These are phyloP conservation scores for Esox niger DNA, from an alignment of 2,113 vertebrate species.

Conservation along the genomic window DNA sequence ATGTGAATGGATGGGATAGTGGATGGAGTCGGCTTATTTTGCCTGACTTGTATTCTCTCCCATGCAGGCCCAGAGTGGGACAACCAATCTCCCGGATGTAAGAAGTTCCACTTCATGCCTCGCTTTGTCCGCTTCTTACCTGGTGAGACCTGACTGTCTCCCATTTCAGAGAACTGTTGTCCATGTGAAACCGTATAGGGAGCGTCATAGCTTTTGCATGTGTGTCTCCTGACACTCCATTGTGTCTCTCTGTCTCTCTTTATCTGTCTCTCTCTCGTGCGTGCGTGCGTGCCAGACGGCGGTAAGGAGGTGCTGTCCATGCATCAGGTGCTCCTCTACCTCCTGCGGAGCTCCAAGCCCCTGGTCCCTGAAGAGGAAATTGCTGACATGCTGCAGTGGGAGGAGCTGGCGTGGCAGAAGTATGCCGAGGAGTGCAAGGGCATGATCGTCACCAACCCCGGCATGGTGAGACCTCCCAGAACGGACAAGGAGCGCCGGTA, in stretches of 20 bases:
- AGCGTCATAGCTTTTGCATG: constrained; percentile 52
- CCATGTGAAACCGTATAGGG: constrained; percentile 32
- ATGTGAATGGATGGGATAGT: too few species aligned
- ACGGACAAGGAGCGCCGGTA: too few species aligned
- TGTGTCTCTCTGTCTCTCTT: background rate
- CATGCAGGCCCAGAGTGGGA: constrained; percentile 82
- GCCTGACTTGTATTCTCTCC: background rate
- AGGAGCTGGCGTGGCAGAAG: constrained; percentile 97
- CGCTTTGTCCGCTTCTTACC: constrained; percentile 96
- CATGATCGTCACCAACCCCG: constrained; percentile 97
- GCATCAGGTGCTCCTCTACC: constrained; percentile 96
- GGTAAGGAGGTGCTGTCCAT: constrained; percentile 98
- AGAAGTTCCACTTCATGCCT: constrained; percentile 96
- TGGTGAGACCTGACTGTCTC: constrained; percentile 76
- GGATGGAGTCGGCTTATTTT: too few species aligned
- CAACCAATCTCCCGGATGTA: constrained; percentile 72
- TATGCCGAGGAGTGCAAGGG: constrained; percentile 99
- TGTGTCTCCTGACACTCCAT: constrained; percentile 26
- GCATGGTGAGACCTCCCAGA: constrained; percentile 90
- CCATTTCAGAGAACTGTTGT: background rate
- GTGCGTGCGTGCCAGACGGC: constrained; percentile 77
- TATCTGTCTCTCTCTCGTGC: constrained; percentile 3
- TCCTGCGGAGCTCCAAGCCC: constrained; percentile 86
- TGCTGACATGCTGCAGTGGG: constrained; percentile 98
- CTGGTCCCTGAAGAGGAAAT: constrained; percentile 96